Evolutionary conservation across 2,888 invertebrate genomes (phyloP).

Genomic region (Limnephilus marmoratus): DNA sequence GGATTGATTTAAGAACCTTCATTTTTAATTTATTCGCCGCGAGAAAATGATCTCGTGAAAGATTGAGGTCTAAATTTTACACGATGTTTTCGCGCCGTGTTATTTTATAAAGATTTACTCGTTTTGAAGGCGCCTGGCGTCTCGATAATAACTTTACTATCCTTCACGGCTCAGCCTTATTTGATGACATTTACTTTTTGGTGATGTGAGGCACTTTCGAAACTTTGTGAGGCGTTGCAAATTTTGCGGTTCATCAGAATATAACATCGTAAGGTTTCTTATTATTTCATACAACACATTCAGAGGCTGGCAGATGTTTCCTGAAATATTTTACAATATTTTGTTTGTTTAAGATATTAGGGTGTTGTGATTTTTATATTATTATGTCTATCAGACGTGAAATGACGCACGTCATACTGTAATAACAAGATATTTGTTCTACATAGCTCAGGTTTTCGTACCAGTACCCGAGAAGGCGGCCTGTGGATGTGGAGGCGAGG

Average conservation of each 20-base stretch:
- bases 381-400: not conserved
- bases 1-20: conserved; percentile 5
- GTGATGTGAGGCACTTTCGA: not conserved
- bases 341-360: not conserved
- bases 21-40: conserved; percentile 6
- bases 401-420: not conserved
- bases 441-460: not conserved
- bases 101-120: not conserved
- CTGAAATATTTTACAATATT: not conserved
- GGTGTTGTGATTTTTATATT: not conserved
- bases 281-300: not conserved
- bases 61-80: conserved; percentile 22
- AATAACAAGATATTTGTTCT: not conserved
- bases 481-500: not conserved
- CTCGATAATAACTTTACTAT: not conserved
- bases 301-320: not conserved
- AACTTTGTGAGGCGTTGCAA: not conserved
- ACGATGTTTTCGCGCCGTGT: conserved; percentile 29
- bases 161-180: not conserved
- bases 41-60: conserved; percentile 13
- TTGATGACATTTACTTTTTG: not conserved
- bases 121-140: not conserved
- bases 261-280: not conserved
- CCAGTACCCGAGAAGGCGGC: not conserved
- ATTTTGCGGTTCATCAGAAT: not conserved